These are phyloP conservation scores for Zaprionus nigranus DNA, from an alignment of 1,140 invertebrate genomes.

Conservation along the genomic window DNA sequence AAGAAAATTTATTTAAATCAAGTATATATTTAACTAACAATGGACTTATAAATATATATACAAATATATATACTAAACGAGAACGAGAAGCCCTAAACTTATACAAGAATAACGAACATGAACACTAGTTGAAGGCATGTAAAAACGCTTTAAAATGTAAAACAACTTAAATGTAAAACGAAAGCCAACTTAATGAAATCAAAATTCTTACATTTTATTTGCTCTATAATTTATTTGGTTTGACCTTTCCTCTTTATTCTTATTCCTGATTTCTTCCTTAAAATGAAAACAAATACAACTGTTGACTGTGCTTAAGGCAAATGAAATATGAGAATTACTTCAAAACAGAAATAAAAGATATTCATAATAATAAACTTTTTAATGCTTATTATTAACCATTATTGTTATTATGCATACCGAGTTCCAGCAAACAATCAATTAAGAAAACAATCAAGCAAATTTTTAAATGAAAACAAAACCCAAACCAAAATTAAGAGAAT, in stretches of 20 bases:
- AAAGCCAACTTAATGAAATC: constrained; percentile 28
- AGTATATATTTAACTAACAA: constrained; percentile 79
- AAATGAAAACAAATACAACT: constrained; percentile 40
- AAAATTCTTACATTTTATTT: constrained; percentile 19
- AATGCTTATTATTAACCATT: constrained; percentile 34
- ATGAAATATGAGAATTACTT: constrained; percentile 16
- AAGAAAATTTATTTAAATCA: constrained; percentile 83
- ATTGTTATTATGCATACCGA: constrained; percentile 50
- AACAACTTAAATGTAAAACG: constrained; percentile 16
- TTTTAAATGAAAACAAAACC: constrained; percentile 41
- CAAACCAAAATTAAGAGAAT: constrained; percentile 45
- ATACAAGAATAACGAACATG: constrained; percentile 27
- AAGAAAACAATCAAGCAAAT: constrained; percentile 72
- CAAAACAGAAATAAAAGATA: constrained; percentile 5
- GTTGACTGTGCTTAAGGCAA: constrained; percentile 42
- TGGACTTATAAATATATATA: constrained; percentile 73
- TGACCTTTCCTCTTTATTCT: background rate
- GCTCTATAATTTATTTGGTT: background rate
- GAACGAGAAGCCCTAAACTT: constrained; percentile 8
- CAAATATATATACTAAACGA: constrained; percentile 44
- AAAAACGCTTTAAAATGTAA: constrained; percentile 55
- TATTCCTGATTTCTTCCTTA: constrained; percentile 7
- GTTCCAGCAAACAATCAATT: constrained; percentile 75
- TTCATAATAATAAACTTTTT: constrained; percentile 26
- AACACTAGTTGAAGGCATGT: constrained; percentile 50